Evolutionary conservation across 2,888 invertebrate species (phyloP), one percentile per base, ranked within the genome.

Genomic region (Himalopsyche kuldschensis): DNA sequence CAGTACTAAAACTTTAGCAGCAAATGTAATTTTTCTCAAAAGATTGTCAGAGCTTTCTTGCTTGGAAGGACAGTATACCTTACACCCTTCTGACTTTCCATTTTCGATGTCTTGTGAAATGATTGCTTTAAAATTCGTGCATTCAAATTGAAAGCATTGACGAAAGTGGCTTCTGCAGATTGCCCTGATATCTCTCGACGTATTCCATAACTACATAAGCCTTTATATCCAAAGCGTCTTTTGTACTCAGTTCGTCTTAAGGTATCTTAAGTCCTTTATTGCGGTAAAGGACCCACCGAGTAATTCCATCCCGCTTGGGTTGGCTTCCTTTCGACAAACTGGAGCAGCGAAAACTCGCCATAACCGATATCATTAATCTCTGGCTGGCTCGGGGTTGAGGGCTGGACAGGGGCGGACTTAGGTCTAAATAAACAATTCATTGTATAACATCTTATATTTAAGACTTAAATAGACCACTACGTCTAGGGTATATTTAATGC

Each of bases 311-410:
- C 69, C 35, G 75, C 75, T 47, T 35, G 75, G 79, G 79, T 48
- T 17, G 79, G 35, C 81, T 82, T 82, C 81, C 81, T 77, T 41
- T 46, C 78, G 81, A 77, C 81, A 78, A 82, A 82, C 81, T 78
- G 35, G 81, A 82, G 81, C 75, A 48, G 81, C 27, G 69, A 69
- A 27, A 69, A 69, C 31, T 77, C 80, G 32, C 41, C 63, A 75
- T 69, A 82, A 48, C 78, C 81, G 81, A 82, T 82, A 82, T 78
- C 81, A 78, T 82, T 82, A 82, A 82, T 82, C 81, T 82, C 69
- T 41, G 24, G 79, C 35, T n/a, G 48, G 81, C 47, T 27, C 10
- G 76, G 75, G 81, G 81, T 69, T 69, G 69, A 27, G 69, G 15
- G 27, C 69, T 69, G 69, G 69, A 69, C 69, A 69, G 69, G 69